Evolutionary conservation across 2,797 vertebrate species (phyloP).

Genomic region (Catharus ustulatus): DNA sequence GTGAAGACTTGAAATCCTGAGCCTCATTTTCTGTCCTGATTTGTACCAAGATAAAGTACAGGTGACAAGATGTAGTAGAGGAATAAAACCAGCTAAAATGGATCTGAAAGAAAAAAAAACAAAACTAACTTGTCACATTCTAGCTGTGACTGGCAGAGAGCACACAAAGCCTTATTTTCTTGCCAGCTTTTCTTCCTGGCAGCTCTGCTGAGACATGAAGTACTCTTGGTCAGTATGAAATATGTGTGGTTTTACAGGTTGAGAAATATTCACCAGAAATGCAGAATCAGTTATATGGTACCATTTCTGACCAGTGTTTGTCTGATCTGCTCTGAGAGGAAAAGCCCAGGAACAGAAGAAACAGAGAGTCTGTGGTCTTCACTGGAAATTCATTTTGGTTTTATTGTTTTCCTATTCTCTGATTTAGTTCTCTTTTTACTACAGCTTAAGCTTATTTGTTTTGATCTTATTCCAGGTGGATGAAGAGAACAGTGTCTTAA

Average conservation of each 20-base stretch:
- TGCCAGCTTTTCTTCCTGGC: not conserved
- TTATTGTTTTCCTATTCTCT: not conserved
- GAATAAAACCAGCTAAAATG: not conserved
- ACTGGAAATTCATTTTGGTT: not conserved
- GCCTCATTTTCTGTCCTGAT: not conserved
- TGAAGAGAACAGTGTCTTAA: not conserved
- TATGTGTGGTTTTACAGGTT: not conserved
- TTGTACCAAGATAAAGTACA: not conserved
- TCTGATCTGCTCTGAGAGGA: not conserved
- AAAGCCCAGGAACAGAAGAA: not conserved
- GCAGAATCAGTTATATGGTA: not conserved
- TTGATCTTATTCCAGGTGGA: not conserved
- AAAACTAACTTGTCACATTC: not conserved
- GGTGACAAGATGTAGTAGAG: not conserved
- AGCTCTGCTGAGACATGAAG: not conserved
- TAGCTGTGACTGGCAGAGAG: not conserved
- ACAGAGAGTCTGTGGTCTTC: not conserved
- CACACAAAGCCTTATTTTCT: not conserved
- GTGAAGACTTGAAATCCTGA: not conserved
- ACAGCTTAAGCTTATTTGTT: not conserved
- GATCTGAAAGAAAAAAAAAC: not conserved
- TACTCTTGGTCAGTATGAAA: not conserved
- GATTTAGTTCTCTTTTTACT: not conserved
- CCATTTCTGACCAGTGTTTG: not conserved
- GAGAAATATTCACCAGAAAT: not conserved